Evolutionary conservation across 2,797 vertebrate genomes (phyloP).

Genomic region (Xiphorhynchus erythropygius): DNA sequence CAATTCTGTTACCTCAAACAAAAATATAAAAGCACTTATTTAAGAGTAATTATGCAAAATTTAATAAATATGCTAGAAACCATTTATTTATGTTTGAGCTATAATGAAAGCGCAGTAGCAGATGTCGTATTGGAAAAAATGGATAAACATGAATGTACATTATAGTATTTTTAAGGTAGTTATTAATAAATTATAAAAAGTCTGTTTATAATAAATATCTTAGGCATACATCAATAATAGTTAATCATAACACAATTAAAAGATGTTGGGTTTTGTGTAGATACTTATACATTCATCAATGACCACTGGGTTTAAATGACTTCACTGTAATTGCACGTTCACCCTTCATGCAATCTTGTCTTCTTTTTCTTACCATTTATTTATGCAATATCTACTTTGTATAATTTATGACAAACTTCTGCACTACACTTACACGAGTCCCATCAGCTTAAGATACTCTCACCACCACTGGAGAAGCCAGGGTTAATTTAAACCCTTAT

Average conservation of each 20-base stretch:
- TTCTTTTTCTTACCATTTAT: not conserved
- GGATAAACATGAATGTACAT: not conserved
- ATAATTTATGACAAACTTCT: not conserved
- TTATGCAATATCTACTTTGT: not conserved
- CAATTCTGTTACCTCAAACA: not conserved
- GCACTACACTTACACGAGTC: not conserved
- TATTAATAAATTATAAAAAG: not conserved
- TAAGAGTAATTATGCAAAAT: not conserved
- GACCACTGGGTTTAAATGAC: not conserved
- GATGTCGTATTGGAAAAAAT: not conserved
- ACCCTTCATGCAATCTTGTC: not conserved
- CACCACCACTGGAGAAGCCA: not conserved
- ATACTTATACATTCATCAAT: not conserved
- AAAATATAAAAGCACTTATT: not conserved
- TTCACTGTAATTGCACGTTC: not conserved
- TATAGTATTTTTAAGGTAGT: not conserved
- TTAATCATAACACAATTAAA: not conserved
- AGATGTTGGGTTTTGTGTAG: not conserved
- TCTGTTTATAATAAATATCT: not conserved
- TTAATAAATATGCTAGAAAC: not conserved
- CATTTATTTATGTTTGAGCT: not conserved
- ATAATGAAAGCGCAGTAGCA: not conserved
- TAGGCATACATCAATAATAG: not conserved
- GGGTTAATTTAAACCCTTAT: not conserved
- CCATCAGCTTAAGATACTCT: not conserved